Evolutionary conservation across 2,113 vertebrate species (phyloP).

Genomic region (Brachionichthys hirsutus): DNA sequence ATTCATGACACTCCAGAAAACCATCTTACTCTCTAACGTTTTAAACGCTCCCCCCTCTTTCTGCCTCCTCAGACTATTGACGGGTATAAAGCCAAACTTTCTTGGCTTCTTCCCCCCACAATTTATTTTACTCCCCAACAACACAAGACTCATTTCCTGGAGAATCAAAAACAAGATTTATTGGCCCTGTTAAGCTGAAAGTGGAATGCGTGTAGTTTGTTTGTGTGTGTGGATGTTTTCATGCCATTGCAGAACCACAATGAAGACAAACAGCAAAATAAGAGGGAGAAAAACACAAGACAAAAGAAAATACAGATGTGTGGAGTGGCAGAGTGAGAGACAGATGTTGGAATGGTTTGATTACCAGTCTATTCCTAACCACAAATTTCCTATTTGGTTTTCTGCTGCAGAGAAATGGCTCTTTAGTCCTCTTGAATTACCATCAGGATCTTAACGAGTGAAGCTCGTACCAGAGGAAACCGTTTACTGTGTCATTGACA

Average conservation of each 20-base stretch:
- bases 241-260: slow-evolving; percentile 23
- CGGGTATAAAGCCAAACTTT: not conserved
- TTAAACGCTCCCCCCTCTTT: too few relatives aligned
- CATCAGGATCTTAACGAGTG: too few relatives aligned
- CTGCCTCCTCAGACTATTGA: not conserved
- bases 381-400: too few relatives aligned
- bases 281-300: not conserved
- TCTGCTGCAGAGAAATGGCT: too few relatives aligned
- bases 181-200: slow-evolving; percentile 37
- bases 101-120: not conserved
- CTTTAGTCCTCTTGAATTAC: too few relatives aligned
- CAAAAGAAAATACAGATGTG: not conserved
- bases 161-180: slow-evolving; percentile 35
- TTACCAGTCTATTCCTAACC: too few relatives aligned
- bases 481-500: too few relatives aligned
- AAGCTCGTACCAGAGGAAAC: too few relatives aligned
- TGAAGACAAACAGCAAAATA: slow-evolving; percentile 11
- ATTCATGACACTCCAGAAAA: too few relatives aligned
- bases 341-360: not conserved
- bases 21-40: too few relatives aligned
- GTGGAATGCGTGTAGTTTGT: slow-evolving; percentile 36
- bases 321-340: not conserved
- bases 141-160: slow-evolving; percentile 41
- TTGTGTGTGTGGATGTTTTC: slow-evolving; percentile 15
- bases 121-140: slow-evolving; percentile 4